These are phyloP conservation scores for Adelges cooleyi DNA, from an alignment of 1,140 invertebrate species.

Conservation along the genomic window DNA sequence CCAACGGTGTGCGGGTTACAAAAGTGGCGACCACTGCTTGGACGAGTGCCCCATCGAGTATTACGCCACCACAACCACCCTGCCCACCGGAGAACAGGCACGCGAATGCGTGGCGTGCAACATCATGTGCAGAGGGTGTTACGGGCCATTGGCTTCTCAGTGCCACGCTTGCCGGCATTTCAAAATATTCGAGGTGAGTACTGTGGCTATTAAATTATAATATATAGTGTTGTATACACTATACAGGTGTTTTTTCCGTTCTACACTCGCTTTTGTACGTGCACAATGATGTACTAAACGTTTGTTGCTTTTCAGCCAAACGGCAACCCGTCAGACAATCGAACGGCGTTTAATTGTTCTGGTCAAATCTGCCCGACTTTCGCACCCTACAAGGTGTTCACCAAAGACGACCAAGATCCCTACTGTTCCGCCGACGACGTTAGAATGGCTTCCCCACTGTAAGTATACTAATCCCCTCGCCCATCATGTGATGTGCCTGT, in stretches of 20 bases:
- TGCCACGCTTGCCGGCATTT: constrained; percentile 77
- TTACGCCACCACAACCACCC: constrained; percentile 60
- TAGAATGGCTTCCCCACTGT: constrained; percentile 5
- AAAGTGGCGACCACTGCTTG: constrained; percentile 78
- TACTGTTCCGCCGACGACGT: constrained; percentile 57
- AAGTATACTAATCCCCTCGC: neutral
- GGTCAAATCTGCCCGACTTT: constrained; percentile 60
- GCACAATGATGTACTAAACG: neutral
- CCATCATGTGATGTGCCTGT: neutral
- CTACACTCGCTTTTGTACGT: too few species aligned
- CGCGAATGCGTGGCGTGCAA: constrained; percentile 64
- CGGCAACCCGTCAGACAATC: constrained; percentile 45
- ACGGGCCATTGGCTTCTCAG: constrained; percentile 60
- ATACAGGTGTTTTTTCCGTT: too few species aligned
- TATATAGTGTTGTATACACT: too few species aligned
- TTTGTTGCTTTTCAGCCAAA: constrained; percentile 38
- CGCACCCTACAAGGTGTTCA: constrained; percentile 64
- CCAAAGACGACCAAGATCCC: constrained; percentile 50
- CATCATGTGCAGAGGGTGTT: constrained; percentile 70
- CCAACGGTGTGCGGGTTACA: constrained; percentile 71
- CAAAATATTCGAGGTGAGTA: constrained; percentile 56
- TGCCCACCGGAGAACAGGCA: constrained; percentile 33
- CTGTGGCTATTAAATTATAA: neutral
- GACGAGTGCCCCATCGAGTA: constrained; percentile 77
- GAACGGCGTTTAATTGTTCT: constrained; percentile 73